Base-by-base conservation (phyloP, 1,140 invertebrate genomes). In the Drosophila obscura region DNA sequence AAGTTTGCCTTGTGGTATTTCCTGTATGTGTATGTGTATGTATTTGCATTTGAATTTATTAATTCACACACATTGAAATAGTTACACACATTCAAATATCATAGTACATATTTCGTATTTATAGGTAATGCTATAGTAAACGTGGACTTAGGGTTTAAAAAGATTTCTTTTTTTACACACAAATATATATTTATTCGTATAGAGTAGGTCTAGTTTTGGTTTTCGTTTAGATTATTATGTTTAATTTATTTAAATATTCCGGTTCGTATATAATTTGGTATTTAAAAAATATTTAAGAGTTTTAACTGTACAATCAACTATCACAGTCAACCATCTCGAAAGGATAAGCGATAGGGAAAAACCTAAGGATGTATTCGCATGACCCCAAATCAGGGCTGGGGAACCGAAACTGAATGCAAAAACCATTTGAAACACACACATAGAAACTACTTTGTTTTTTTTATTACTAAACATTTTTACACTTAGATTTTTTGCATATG, bases 291-390 rank as follows among this genome's bases (percentile, higher is more conserved):
- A 77, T 73, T 80, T 73, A 90, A 90, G 85, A 90, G 85, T 89
- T 90, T 85, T 77, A 90, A 91, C 85, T 90, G 89, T 91, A 91
- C 89, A 91, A 89, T 91, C 85, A 90, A 89, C 90, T 91, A 91
- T 91, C 90, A 91, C 90, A 91, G 90, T 91, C 90, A 89, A 90
- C 85, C 90, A 91, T 81, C 84, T 87, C 67, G 65, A 88, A 84
- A 84, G 62, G 48, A 84, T 76, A 84, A 73, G 46, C 44, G 58
- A 66, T 56, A 65, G 69, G 57, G 67, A 48, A 72, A 87, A 71
- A 52, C 7, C 44, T 16, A 65, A 59, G 52, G 35, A 39, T 39
- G 22, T 24, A 24, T 31, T 31, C 28, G 31, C 8, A 31, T 31
- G 31, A 2, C 8, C 8, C 31, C 31, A 9, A 31, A 31, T 8